These are phyloP conservation scores for Choloepus didactylus DNA, from an alignment of 2,797 vertebrate genomes.

Conservation along the genomic window DNA sequence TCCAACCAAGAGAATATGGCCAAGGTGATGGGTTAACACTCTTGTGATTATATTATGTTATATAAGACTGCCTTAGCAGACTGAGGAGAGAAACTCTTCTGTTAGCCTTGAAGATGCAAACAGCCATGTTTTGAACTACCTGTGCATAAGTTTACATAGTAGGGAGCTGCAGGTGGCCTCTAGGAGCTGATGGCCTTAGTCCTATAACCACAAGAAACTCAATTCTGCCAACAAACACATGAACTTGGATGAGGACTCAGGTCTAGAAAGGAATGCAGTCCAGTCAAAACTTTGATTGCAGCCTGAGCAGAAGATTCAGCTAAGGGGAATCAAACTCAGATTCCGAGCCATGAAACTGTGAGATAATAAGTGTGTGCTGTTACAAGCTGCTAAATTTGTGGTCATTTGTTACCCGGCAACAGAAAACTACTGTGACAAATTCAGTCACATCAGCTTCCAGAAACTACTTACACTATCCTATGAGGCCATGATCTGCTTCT, in stretches of 20 bases:
- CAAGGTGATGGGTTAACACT: background rate
- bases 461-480: background rate
- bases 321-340: background rate
- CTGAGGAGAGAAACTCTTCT: background rate
- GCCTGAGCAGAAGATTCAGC: background rate
- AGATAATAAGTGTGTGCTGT: background rate
- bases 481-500: background rate
- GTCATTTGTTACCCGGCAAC: background rate
- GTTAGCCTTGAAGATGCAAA: background rate
- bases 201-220: background rate
- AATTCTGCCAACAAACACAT: background rate
- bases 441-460: background rate
- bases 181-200: background rate
- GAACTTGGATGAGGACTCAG: background rate
- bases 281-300: background rate
- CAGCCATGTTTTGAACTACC: background rate
- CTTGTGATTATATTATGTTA: background rate
- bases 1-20: background rate
- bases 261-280: background rate
- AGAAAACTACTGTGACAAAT: conserved; percentile 22
- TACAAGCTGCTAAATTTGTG: background rate
- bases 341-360: background rate
- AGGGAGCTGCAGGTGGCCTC: background rate
- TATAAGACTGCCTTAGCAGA: background rate
- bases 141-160: background rate